phyloP scores from a whole-genome alignment of 2,797 vertebrate species.

The Esox masquinongy region DNA sequence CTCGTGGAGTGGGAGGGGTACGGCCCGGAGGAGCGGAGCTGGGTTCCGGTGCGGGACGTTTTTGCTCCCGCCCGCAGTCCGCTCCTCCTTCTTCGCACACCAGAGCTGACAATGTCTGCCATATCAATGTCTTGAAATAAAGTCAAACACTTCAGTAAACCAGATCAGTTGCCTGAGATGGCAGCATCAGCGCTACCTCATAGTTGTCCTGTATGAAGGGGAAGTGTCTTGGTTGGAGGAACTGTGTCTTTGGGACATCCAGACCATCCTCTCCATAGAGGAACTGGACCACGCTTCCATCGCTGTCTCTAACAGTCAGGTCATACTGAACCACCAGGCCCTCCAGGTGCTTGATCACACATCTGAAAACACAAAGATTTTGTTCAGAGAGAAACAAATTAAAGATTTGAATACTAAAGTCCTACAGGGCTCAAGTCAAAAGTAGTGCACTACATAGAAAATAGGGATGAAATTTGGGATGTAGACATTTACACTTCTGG shows the following conservation, averaged over 20 bases:
- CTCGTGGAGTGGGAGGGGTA: no score
- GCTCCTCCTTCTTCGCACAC: no score
- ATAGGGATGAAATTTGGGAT: background rate
- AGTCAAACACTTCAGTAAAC: background rate
- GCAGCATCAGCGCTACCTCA: conserved; percentile 67
- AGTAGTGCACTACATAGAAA: background rate
- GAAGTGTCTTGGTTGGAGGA: conserved; percentile 88
- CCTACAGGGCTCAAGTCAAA: background rate
- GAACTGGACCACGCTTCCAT: conserved; percentile 95
- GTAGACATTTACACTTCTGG: background rate
- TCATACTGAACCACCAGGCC: conserved; percentile 96
- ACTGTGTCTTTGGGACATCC: conserved; percentile 93
- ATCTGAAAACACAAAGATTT: conserved; percentile 67
- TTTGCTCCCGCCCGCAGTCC: no score
- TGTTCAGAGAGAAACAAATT: background rate
- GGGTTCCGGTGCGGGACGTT: no score
- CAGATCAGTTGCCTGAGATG: background rate
- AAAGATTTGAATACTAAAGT: background rate
- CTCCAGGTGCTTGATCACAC: conserved; percentile 95
- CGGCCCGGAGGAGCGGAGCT: no score
- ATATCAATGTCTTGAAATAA: background rate
- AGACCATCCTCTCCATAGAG: conserved; percentile 95
- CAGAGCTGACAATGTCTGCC: background rate
- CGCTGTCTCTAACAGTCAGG: conserved; percentile 93
- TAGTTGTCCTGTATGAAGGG: conserved; percentile 92